These are phyloP conservation scores for Argya squamiceps DNA, from an alignment of 2,797 vertebrate genomes.

Conservation along the genomic window DNA sequence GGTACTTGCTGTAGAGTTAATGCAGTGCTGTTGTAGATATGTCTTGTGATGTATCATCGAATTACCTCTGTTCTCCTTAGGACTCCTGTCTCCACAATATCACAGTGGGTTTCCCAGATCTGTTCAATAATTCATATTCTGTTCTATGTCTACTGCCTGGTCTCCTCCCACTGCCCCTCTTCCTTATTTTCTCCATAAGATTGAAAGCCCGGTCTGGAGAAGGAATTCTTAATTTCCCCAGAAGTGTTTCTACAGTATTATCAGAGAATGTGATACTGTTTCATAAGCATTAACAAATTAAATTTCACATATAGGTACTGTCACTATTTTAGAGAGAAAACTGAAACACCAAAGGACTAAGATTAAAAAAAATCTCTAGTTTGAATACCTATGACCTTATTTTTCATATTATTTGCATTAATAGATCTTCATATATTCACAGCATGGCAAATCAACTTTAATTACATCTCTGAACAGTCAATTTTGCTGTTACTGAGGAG, in stretches of 20 bases:
- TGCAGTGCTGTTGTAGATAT: background rate
- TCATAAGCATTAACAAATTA: background rate
- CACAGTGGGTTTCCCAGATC: background rate
- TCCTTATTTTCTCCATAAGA: background rate
- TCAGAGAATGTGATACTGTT: background rate
- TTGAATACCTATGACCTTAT: slow-evolving; percentile 2
- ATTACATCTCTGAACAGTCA: background rate
- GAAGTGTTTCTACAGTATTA: background rate
- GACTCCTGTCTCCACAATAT: background rate
- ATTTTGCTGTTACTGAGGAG: background rate
- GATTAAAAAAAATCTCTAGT: background rate
- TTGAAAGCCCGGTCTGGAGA: background rate
- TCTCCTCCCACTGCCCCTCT: background rate
- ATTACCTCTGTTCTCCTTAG: background rate
- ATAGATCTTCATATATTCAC: background rate
- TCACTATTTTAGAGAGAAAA: background rate
- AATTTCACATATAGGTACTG: background rate
- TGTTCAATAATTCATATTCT: background rate
- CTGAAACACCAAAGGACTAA: background rate
- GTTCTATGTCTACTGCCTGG: background rate
- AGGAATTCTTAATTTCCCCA: background rate
- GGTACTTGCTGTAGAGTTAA: background rate
- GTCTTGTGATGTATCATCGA: background rate
- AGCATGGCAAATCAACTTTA: slow-evolving; percentile 8
- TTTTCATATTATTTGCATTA: slow-evolving; percentile 9